Conservation (phyloP, 2,797 vertebrate species). For the Apogon talboti region DNA sequence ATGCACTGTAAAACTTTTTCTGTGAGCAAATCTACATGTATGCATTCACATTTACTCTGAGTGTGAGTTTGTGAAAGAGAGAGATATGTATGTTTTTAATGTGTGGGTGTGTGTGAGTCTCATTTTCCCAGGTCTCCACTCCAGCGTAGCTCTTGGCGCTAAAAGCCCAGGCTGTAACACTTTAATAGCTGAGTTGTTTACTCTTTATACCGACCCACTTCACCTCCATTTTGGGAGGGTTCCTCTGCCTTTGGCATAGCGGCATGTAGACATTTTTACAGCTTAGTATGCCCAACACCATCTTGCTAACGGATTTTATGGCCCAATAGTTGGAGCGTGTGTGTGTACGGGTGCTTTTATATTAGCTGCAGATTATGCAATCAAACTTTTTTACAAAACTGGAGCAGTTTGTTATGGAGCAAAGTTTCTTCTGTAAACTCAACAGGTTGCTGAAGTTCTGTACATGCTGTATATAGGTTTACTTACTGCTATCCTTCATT, state of each 20-base stretch:
- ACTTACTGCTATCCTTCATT: constrained; percentile 1
- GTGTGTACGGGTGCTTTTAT: constrained; percentile 49
- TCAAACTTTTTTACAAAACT: constrained; percentile 42
- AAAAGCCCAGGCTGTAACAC: constrained; percentile 63
- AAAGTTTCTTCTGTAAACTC: constrained; percentile 42
- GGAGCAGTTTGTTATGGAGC: constrained; percentile 23
- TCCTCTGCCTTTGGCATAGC: constrained; percentile 67
- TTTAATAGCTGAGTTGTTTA: constrained; percentile 82
- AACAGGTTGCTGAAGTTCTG: constrained; percentile 43
- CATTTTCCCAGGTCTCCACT: constrained; percentile 69
- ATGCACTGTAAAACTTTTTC: not conserved
- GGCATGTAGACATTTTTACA: constrained; percentile 69
- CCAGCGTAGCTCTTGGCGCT: constrained; percentile 72
- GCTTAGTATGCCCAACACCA: constrained; percentile 63
- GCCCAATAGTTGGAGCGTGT: constrained; percentile 33
- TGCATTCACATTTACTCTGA: not conserved
- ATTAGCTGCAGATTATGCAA: constrained; percentile 71
- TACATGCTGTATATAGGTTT: not conserved
- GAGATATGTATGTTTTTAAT: constrained; percentile 4
- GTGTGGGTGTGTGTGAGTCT: constrained; percentile 45
- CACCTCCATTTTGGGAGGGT: constrained; percentile 70
- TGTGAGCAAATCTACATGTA: constrained; percentile 1
- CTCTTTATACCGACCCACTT: constrained; percentile 70
- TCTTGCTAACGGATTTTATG: constrained; percentile 70
- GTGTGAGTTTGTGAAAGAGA: constrained; percentile 21